These are phyloP conservation scores for Murina feae DNA, from an alignment of 2,113 vertebrate genomes.

Conservation along the genomic window DNA sequence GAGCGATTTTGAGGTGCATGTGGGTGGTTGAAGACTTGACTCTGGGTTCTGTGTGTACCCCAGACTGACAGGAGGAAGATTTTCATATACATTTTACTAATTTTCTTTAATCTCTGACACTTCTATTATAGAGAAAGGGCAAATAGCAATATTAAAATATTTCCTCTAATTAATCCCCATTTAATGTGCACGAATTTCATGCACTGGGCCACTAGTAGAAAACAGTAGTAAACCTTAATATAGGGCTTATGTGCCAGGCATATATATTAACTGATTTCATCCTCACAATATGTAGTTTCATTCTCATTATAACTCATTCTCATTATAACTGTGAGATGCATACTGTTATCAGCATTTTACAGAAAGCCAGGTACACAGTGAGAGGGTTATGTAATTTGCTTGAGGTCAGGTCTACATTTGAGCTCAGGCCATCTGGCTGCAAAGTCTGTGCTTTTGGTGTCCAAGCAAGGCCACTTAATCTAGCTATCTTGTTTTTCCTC, in stretches of 20 bases:
- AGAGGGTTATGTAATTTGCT: not conserved
- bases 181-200: too few relatives aligned
- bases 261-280: not conserved
- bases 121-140: too few relatives aligned
- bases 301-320: not conserved
- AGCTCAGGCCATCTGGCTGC: not conserved
- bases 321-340: not conserved
- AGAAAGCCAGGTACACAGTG: not conserved
- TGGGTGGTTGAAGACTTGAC: too few relatives aligned
- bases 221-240: not conserved
- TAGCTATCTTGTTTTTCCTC: not conserved
- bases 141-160: too few relatives aligned
- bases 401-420: not conserved
- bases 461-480: not conserved
- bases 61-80: too few relatives aligned
- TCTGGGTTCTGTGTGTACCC: too few relatives aligned
- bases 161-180: too few relatives aligned
- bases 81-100: too few relatives aligned
- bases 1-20: too few relatives aligned
- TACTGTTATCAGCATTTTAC: not conserved
- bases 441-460: not conserved
- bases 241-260: not conserved
- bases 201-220: not conserved
- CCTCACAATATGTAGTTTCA: not conserved
- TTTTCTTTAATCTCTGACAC: too few relatives aligned